Evolutionary conservation across 2,888 invertebrate species (phyloP).

Genomic region (Scaptomyza flava): DNA sequence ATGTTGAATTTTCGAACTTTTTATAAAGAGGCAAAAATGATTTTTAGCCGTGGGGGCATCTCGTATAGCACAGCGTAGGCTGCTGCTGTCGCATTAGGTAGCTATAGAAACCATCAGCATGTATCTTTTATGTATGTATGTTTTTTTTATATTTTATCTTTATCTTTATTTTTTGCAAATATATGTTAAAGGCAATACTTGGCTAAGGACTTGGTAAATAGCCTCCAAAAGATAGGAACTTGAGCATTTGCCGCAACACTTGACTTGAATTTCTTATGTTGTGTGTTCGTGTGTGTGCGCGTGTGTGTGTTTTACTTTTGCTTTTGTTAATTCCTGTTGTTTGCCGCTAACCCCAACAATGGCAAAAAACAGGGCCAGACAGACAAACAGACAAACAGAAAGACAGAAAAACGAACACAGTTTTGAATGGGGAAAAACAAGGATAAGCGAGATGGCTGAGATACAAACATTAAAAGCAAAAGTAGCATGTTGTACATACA

Average conservation of each 20-base stretch:
- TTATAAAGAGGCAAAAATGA: too few relatives aligned
- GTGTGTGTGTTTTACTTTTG: constrained; percentile 45
- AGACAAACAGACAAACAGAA: constrained; percentile 21
- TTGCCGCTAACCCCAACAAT: constrained; percentile 71
- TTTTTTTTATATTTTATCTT: background rate
- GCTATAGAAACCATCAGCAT: constrained; percentile 32
- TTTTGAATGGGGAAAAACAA: constrained; percentile 40
- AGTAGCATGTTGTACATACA: constrained; percentile 26
- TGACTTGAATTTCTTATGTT: constrained; percentile 66
- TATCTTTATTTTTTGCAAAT: too few relatives aligned
- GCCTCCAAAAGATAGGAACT: constrained; percentile 30
- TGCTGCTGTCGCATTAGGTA: constrained; percentile 13
- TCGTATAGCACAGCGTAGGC: background rate
- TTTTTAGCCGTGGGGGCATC: too few relatives aligned
- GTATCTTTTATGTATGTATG: constrained; percentile 1
- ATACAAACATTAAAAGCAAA: constrained; percentile 37
- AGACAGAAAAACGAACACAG: constrained; percentile 39
- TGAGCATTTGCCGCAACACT: constrained; percentile 69
- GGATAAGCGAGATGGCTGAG: constrained; percentile 42
- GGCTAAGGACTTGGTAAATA: constrained; percentile 14
- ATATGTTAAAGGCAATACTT: constrained; percentile 12
- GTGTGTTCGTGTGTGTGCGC: constrained; percentile 18
- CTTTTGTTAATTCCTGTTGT: constrained; percentile 78
- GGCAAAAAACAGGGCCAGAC: constrained; percentile 38
- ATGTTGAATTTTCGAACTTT: background rate